Percentiles rank a stretch among this genome's conserved stretches.
Evolutionary conservation across 2,888 invertebrate genomes (phyloP).

Genomic region (Lissonota sp.): DNA sequence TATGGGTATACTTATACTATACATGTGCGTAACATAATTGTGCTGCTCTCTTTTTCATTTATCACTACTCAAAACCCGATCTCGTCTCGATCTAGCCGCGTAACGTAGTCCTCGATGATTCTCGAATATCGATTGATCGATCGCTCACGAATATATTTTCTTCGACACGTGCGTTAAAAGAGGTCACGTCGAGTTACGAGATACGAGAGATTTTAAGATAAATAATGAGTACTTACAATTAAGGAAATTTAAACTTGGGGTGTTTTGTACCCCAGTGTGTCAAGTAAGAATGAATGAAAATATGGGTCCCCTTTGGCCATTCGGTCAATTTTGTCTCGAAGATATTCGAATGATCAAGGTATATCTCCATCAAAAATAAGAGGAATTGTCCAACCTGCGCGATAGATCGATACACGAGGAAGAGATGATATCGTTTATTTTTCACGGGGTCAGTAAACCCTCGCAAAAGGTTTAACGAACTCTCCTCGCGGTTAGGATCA

Average conservation of each 20-base stretch:
- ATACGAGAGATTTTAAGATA: not conserved
- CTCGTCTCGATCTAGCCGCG: not conserved
- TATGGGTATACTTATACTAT: too few species aligned
- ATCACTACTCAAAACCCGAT: too few species aligned
- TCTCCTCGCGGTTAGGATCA: conserved; percentile 10
- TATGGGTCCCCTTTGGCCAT: too few species aligned
- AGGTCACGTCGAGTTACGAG: not conserved
- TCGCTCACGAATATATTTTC: conserved; percentile 21
- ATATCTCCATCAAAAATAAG: not conserved
- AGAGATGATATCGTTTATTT: conserved; percentile 13
- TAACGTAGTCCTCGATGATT: conserved; percentile 15
- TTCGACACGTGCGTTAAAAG: conserved; percentile 1
- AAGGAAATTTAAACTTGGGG: too few species aligned
- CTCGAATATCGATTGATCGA: conserved; percentile 46
- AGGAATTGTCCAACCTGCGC: conserved; percentile 18
- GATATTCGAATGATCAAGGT: not conserved
- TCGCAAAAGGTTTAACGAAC: conserved; percentile 25
- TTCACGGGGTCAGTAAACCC: not conserved
- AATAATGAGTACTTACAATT: too few species aligned
- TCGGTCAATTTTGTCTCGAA: not conserved
- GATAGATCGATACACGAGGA: not conserved
- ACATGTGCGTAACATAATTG: not conserved
- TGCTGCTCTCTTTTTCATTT: not conserved
- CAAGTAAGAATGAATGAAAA: too few species aligned
- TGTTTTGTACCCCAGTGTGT: too few species aligned